Evolutionary conservation across 1,140 invertebrate genomes (phyloP).

Genomic region (Drosophila sp.): DNA sequence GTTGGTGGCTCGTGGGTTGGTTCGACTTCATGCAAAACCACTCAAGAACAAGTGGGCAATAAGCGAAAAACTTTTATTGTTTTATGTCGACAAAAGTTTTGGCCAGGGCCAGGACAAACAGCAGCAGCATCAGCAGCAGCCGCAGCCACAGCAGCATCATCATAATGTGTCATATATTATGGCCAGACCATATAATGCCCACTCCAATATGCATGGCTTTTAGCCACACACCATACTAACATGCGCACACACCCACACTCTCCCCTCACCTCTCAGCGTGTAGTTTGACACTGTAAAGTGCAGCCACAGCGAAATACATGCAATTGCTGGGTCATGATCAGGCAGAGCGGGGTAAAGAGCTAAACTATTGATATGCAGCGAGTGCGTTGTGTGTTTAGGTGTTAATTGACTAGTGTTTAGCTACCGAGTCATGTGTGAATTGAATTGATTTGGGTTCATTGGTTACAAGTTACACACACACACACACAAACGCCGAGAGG

Average conservation of each 20-base stretch:
- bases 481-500: background rate
- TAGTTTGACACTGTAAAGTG: conserved; percentile 57
- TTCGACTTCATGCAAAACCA: conserved; percentile 69
- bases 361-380: conserved; percentile 25
- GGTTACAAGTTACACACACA: background rate
- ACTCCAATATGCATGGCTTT: conserved; percentile 70
- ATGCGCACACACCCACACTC: background rate
- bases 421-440: conserved; percentile 45
- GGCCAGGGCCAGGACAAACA: conserved; percentile 21
- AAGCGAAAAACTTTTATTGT: conserved; percentile 81
- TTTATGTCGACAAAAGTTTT: conserved; percentile 69
- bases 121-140: conserved; percentile 15
- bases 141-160: conserved; percentile 34
- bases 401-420: conserved; percentile 63
- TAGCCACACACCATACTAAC: background rate
- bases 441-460: conserved; percentile 8
- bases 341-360: background rate
- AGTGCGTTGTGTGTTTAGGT: conserved; percentile 46
- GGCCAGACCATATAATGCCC: conserved; percentile 65
- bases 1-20: conserved; percentile 12
- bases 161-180: conserved; percentile 70
- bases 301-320: conserved; percentile 57
- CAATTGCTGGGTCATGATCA: conserved; percentile 27
- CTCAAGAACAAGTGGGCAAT: conserved; percentile 80
- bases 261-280: conserved; percentile 16